Conservation (phyloP, 1,140 invertebrate species). For the Mylabris phalerata region DNA sequence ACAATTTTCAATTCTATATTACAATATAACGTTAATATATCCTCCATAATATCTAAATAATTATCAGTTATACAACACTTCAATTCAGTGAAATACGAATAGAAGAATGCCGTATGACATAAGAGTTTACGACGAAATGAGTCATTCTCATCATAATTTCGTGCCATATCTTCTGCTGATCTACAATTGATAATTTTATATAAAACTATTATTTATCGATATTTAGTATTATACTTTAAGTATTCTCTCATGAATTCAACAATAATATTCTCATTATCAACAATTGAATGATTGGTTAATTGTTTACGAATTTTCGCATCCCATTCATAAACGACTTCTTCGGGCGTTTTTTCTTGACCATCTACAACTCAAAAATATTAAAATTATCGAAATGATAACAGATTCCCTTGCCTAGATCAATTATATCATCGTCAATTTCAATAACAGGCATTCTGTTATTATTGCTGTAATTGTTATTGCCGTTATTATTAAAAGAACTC, state of each 20-base stretch:
- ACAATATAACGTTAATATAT: conserved; percentile 15
- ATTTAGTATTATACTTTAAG: conserved; percentile 8
- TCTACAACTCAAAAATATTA: neutral
- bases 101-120: conserved; percentile 10
- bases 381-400: no score
- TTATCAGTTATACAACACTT: conserved; percentile 13
- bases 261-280: conserved; percentile 9
- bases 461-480: no score
- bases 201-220: no score
- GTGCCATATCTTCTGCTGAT: conserved; percentile 8
- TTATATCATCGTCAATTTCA: conserved; percentile 9
- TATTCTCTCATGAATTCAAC: conserved; percentile 15
- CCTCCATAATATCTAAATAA: conserved; percentile 21
- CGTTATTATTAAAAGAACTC: no score
- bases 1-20: conserved; percentile 10
- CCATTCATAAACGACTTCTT: conserved; percentile 15
- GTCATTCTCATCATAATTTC: conserved; percentile 6
- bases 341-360: conserved; percentile 6
- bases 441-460: neutral
- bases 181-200: conserved; percentile 1
- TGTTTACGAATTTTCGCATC: conserved; percentile 12
- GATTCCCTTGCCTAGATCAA: conserved; percentile 3
- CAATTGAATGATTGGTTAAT: conserved; percentile 7
- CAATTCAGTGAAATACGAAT: conserved; percentile 13
- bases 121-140: conserved; percentile 1